A percentile compares a stretch with the other conserved stretches of the same genome.
These are phyloP conservation scores for Papilio polytes DNA, from an alignment of 1,140 invertebrate species.

Conservation along the genomic window DNA sequence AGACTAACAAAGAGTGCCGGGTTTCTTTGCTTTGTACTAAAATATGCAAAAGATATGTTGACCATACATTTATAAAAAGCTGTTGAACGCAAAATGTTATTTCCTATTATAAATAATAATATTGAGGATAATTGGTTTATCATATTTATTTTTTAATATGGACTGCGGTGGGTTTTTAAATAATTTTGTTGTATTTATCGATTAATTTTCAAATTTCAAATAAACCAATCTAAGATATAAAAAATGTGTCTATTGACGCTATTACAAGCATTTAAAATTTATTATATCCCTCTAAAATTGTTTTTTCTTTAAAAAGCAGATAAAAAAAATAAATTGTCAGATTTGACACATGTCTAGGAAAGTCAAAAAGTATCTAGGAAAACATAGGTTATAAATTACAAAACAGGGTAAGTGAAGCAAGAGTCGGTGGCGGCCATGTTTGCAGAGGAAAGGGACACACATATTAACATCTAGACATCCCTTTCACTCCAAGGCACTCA, in stretches of 20 bases:
- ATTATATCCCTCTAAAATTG: no score
- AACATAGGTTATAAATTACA: not conserved
- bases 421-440: constrained; percentile 45
- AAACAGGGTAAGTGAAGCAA: constrained; percentile 33
- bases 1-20: constrained; percentile 26
- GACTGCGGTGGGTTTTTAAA: not conserved
- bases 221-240: no score
- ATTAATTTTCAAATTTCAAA: no score
- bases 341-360: constrained; percentile 1
- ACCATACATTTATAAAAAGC: no score
- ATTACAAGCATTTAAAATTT: no score
- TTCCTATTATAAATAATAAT: no score
- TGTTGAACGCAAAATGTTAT: no score
- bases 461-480: constrained; percentile 33
- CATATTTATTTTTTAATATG: not conserved
- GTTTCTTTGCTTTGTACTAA: not conserved
- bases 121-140: not conserved
- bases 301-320: not conserved
- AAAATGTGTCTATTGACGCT: no score
- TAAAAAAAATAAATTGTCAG: not conserved
- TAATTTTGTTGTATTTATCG: not conserved
- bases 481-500: constrained; percentile 46
- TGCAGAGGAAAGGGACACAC: constrained; percentile 45
- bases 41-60: not conserved
- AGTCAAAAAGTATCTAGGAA: no score